A percentile compares a stretch with the other conserved stretches of the same genome.
These are phyloP conservation scores for Lagenorhynchus albirostris DNA, from an alignment of 2,113 vertebrate genomes.

Conservation along the genomic window DNA sequence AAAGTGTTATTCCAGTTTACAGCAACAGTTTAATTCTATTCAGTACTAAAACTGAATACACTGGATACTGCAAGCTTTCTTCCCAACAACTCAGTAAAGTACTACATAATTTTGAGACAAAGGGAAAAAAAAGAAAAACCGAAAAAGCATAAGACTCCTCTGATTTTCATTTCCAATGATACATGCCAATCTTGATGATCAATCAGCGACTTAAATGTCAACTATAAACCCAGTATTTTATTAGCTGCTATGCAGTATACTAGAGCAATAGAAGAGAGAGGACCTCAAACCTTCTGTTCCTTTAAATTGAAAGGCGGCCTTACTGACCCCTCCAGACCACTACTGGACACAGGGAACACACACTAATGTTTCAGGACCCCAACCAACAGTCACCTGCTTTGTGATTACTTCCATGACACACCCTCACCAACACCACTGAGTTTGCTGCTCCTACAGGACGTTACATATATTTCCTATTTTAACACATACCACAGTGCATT, in stretches of 20 bases:
- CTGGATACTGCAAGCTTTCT: neutral
- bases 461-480: neutral
- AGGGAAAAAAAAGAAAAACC: neutral
- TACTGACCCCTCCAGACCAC: neutral
- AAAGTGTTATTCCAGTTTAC: neutral
- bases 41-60: slow-evolving; percentile 4
- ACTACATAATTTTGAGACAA: neutral
- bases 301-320: neutral
- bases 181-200: neutral
- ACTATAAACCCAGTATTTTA: neutral
- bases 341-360: neutral
- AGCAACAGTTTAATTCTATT: neutral
- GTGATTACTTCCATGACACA: neutral
- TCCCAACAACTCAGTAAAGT: neutral
- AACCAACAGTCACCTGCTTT: neutral
- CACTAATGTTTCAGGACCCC: neutral
- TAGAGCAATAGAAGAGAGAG: neutral
- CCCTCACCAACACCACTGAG: too few species aligned
- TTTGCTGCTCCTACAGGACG: neutral
- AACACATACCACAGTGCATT: too few species aligned
- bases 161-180: slow-evolving; percentile 18
- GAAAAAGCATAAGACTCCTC: neutral
- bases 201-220: neutral
- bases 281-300: neutral
- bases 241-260: neutral